Evolutionary conservation across 2,797 vertebrate species (phyloP), one percentile per base, ranked within the genome.

Genomic region (Perodicticus potto): DNA sequence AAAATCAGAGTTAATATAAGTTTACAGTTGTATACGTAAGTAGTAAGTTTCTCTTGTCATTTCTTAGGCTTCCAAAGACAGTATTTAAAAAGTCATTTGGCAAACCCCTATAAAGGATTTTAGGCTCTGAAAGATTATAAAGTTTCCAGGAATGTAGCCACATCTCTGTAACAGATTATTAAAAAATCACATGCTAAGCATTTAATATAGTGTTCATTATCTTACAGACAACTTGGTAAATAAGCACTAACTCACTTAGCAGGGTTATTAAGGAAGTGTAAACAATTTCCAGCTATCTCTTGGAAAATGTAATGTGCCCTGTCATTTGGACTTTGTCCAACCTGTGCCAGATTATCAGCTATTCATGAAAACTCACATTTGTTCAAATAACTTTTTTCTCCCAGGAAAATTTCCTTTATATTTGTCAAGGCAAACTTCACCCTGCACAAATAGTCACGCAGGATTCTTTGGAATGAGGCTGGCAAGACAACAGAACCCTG

Each of bases 321-420:
- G 77, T 94, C 91, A 72, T 88, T 93, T 96, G 94, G 74, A 97
- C 95, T 96, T 96, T 89, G 91, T 97, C 85, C 95, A 96, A 40
- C 49, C n/a, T 85, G 89, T 77, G 72, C 57, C 45, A 89, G 82
- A 45, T 25, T 96, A 80, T 63, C 43, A 82, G 29, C 86, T 91
- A 40, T 45, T 83, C 27, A 74, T 85, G 73, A 45, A 89, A 67
- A 93, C 23, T 97, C 76, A 89, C 91, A 96, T 80, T 89, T 97
- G 97, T 97, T 97, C 91, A 97, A 97, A 96, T 59, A 96, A 53
- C n/a, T 45, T 83, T 86, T 89, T 93, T 84, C 81, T 96, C 95
- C 45, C 61, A 61, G 69, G 16, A 67, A 87, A 86, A 77, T 93
- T 95, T 82, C 69, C 85, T 93, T 93, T 73, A 53, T 89, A 72